Evolutionary conservation across 2,797 vertebrate genomes (phyloP).

Genomic region (Sebastes hopkinsi): DNA sequence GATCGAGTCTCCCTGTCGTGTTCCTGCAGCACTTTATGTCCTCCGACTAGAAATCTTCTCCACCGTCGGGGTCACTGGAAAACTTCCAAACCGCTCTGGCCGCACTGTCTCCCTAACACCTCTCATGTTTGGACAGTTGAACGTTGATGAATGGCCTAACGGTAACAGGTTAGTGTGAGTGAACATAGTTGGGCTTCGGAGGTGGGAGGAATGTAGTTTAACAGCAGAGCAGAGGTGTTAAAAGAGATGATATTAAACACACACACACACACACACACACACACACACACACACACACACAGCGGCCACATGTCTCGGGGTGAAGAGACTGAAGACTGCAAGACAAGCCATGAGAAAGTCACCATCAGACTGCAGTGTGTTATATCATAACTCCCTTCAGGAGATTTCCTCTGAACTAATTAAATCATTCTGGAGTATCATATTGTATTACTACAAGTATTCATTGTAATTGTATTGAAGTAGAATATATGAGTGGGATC

Average conservation of each 20-base stretch:
- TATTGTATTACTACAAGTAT: too few relatives aligned
- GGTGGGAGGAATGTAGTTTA: conserved; percentile 82
- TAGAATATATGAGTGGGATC: too few relatives aligned
- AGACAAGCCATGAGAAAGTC: conserved; percentile 37
- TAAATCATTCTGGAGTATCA: too few relatives aligned
- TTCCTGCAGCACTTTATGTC: not conserved
- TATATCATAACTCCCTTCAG: too few relatives aligned
- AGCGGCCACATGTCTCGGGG: conserved; percentile 23
- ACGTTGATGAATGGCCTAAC: conserved; percentile 73
- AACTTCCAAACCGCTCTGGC: conserved; percentile 50
- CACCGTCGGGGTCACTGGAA: conserved; percentile 45
- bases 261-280: not conserved
- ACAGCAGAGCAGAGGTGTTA: conserved; percentile 68
- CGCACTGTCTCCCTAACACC: conserved; percentile 72
- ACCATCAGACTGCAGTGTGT: not conserved
- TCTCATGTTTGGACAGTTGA: conserved; percentile 78
- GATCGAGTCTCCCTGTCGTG: not conserved
- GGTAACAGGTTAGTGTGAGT: conserved; percentile 75
- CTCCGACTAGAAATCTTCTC: conserved; percentile 35
- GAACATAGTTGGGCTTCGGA: conserved; percentile 75
- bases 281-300: conserved; percentile 9
- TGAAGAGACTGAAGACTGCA: conserved; percentile 13
- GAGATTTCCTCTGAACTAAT: too few relatives aligned
- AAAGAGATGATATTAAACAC: conserved; percentile 56
- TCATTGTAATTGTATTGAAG: too few relatives aligned